Evolutionary conservation across 2,888 invertebrate species (phyloP), one percentile per base, ranked within the genome.

Genomic region (Neria commutata): DNA sequence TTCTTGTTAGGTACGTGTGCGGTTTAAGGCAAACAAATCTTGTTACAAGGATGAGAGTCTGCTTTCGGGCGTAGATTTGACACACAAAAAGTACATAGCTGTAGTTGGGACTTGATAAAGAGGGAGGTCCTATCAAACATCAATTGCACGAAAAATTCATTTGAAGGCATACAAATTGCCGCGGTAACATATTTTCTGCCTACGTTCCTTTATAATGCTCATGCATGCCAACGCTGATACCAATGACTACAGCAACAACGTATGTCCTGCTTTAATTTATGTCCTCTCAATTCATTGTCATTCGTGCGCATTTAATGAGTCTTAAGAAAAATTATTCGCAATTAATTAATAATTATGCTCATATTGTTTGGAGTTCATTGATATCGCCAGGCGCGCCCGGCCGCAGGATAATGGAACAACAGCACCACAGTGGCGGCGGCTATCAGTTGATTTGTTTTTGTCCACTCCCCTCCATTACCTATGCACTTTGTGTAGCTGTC

Each of bases 241-340:
- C n/a, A n/a, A n/a, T n/a, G n/a, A n/a, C n/a, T n/a, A n/a, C n/a
- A n/a, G n/a, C n/a, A n/a, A n/a, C n/a, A n/a, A n/a, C n/a, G n/a
- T n/a, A n/a, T n/a, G 10, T 29, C 40, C 16, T 24, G 75, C 72
- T 72, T 74, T 75, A 74, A 72, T 72, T 72, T 72, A 72, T 72
- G 69, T 72, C 62, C 75, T 72, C 71, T 74, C 72, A 72, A 72
- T 75, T 72, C 72, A 71, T 75, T 72, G 75, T 75, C 72, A 69
- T 71, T 73, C 62, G 33, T 68, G 58, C 71, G 62, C 62, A 72
- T 69, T 75, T 72, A 72, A 72, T 72, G 72, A 72, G 73, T 58
- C 74, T 72, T 71, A 69, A 75, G 72, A 72, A 72, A 72, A 75
- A 72, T 72, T 64, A 75, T 72, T 72, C 62, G 72, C 73, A 72